A percentile compares a stretch with the other conserved stretches of the same genome.
Conservation (phyloP, 2,888 invertebrate genomes). For the Uloborus plumipes region DNA sequence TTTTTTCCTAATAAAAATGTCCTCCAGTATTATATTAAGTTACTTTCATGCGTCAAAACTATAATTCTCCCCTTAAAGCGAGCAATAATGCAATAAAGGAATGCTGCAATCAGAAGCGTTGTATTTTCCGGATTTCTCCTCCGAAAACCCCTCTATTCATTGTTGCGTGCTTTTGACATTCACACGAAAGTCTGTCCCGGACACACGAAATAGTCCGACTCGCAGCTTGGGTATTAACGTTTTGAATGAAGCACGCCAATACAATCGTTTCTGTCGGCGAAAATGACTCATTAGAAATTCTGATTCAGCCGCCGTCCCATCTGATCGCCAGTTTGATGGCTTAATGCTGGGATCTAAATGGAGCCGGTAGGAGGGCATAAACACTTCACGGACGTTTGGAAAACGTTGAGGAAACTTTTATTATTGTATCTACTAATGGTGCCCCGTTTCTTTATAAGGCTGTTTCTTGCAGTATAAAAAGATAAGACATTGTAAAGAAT, state of each 20-base stretch:
- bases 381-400: slow-evolving; percentile 7
- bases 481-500: slow-evolving; percentile 24
- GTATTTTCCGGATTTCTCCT: slow-evolving; percentile 6
- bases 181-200: slow-evolving; percentile 20
- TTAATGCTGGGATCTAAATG: slow-evolving; percentile 41
- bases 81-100: neutral
- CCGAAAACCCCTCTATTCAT: slow-evolving; percentile 33
- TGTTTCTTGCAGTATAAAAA: slow-evolving; percentile 37
- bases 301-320: slow-evolving; percentile 25
- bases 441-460: slow-evolving; percentile 13
- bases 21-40: too few species aligned
- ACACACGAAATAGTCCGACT: slow-evolving; percentile 16
- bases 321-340: slow-evolving; percentile 47
- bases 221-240: slow-evolving; percentile 32
- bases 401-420: slow-evolving; percentile 29
- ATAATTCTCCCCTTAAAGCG: neutral
- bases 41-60: too few species aligned
- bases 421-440: slow-evolving; percentile 45
- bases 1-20: too few species aligned
- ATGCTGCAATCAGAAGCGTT: slow-evolving; percentile 6
- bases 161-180: slow-evolving; percentile 31
- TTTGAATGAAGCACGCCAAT: slow-evolving; percentile 30
- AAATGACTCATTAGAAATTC: slow-evolving; percentile 52
- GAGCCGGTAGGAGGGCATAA: slow-evolving; percentile 22
- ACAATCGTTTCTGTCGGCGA: slow-evolving; percentile 10